Conservation (phyloP, 2,888 invertebrate species). For the Euzetes globulus region DNA sequence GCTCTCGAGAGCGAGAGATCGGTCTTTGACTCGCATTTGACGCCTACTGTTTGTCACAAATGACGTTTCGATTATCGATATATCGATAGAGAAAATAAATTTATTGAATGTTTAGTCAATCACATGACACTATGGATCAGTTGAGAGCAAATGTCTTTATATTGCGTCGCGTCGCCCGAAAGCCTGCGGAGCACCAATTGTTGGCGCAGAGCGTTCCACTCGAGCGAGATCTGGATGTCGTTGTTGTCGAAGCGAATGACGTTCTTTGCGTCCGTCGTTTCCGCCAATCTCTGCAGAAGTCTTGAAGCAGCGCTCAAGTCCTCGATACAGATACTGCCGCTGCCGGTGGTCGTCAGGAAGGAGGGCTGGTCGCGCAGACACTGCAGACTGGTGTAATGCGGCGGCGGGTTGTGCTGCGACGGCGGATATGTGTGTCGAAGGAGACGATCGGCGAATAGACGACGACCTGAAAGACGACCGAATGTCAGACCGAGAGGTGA, state of each 20-base stretch:
- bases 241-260: constrained; percentile 24
- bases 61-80: too few species aligned
- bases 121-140: constrained; percentile 19
- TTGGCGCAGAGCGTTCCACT: constrained; percentile 23
- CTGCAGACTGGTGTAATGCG: constrained; percentile 16
- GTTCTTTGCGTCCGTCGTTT: neutral
- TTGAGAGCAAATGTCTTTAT: constrained; percentile 21
- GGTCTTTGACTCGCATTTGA: too few species aligned
- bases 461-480: too few species aligned
- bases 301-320: constrained; percentile 20
- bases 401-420: neutral
- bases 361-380: neutral
- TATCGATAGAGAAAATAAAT: too few species aligned
- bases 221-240: constrained; percentile 18
- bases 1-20: too few species aligned
- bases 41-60: too few species aligned
- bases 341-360: constrained; percentile 25
- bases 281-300: constrained; percentile 3
- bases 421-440: constrained; percentile 1
- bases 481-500: too few species aligned
- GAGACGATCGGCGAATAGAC: neutral
- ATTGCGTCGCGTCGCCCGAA: constrained; percentile 22
- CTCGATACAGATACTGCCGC: constrained; percentile 24
- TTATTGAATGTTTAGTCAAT: too few species aligned
- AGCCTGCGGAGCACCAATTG: constrained; percentile 27